Evolutionary conservation across 2,888 invertebrate species (phyloP).

Genomic region (Agriopis aurantiaria): DNA sequence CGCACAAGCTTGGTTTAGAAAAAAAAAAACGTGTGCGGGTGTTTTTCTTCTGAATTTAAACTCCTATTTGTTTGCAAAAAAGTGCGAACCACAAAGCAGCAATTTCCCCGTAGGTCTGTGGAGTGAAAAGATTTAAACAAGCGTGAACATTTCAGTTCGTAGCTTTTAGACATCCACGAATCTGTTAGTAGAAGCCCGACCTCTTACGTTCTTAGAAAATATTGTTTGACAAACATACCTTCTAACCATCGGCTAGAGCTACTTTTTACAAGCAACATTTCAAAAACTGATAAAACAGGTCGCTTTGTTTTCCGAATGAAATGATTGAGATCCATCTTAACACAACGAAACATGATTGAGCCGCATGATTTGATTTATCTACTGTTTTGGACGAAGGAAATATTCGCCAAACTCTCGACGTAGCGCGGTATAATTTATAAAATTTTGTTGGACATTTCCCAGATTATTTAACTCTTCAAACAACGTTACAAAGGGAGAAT

Average conservation of each 20-base stretch:
- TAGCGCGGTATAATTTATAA: slow-evolving; percentile 49
- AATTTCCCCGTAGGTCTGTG: slow-evolving; percentile 6
- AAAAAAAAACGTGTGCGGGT: neutral
- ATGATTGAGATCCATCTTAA: slow-evolving; percentile 28
- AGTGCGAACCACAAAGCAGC: slow-evolving; percentile 9
- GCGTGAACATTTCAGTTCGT: slow-evolving; percentile 12
- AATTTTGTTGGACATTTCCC: slow-evolving; percentile 45
- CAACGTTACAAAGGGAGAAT: slow-evolving; percentile 46
- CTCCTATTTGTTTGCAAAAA: slow-evolving; percentile 1
- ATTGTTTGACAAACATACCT: slow-evolving; percentile 23
- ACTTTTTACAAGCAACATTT: slow-evolving; percentile 12
- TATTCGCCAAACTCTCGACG: slow-evolving; percentile 35
- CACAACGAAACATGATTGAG: slow-evolving; percentile 30
- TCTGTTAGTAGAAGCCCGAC: slow-evolving; percentile 2
- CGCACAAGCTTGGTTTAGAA: neutral
- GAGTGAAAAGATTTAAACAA: slow-evolving; percentile 16
- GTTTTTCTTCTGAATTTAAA: slow-evolving; percentile 2
- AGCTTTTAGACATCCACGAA: slow-evolving; percentile 17
- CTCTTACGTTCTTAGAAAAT: slow-evolving; percentile 8
- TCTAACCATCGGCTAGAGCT: slow-evolving; percentile 9
- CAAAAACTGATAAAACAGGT: slow-evolving; percentile 4
- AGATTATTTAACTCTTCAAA: slow-evolving; percentile 51
- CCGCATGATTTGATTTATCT: slow-evolving; percentile 29
- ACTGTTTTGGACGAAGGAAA: slow-evolving; percentile 27
- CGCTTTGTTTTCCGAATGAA: slow-evolving; percentile 23